phyloP scores from a whole-genome alignment of 2,797 vertebrate genomes.

The Cryptoprocta ferox region DNA sequence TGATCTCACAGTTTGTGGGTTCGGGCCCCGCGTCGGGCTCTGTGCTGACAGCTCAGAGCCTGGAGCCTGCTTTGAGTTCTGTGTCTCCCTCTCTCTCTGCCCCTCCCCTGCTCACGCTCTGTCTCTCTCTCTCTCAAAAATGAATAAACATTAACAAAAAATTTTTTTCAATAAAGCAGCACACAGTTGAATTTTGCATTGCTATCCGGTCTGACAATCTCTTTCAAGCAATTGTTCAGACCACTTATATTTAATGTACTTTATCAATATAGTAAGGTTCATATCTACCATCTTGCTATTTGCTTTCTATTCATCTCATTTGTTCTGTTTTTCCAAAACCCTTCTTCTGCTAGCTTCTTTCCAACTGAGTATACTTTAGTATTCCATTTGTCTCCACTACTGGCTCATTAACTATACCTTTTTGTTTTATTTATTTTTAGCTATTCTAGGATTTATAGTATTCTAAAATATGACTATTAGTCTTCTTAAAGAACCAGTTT shows the following conservation, averaged over 20 bases:
- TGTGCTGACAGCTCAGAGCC: too few species aligned
- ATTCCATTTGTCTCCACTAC: not conserved
- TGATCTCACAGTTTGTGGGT: too few species aligned
- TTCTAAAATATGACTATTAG: not conserved
- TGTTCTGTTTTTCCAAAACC: not conserved
- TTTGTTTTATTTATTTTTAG: not conserved
- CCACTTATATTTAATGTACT: not conserved
- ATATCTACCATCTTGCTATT: not conserved
- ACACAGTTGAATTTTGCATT: not conserved
- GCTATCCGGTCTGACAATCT: not conserved
- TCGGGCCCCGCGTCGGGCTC: too few species aligned
- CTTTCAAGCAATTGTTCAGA: not conserved
- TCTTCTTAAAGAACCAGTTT: not conserved
- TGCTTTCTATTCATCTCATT: not conserved
- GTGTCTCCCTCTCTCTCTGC: too few species aligned
- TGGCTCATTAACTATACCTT: not conserved
- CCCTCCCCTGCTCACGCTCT: too few species aligned
- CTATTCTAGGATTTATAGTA: not conserved
- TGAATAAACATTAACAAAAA: too few species aligned
- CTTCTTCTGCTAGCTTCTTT: not conserved
- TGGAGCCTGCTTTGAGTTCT: too few species aligned
- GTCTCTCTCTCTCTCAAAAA: too few species aligned
- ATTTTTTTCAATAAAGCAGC: not conserved
- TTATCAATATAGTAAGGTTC: not conserved
- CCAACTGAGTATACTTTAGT: not conserved